Conservation (phyloP, 2,888 invertebrate species). For the Endotricha flammealis region DNA sequence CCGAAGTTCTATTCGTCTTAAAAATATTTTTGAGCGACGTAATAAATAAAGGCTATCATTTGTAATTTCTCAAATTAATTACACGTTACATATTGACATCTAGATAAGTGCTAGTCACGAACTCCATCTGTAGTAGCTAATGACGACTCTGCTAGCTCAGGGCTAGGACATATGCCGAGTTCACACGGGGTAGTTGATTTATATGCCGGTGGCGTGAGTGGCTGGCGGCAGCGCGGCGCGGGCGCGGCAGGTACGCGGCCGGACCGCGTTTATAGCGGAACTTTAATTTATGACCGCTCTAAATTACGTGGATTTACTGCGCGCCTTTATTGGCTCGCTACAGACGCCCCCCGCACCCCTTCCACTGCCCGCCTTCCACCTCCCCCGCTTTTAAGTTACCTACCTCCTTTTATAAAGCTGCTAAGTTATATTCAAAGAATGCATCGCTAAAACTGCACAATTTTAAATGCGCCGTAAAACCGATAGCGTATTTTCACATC, state of each 20-base stretch:
- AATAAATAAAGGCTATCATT: no score
- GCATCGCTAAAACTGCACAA: constrained; percentile 48
- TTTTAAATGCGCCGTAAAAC: constrained; percentile 48
- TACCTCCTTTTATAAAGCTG: constrained; percentile 40
- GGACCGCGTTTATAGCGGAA: constrained; percentile 70
- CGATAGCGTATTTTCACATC: constrained; percentile 33
- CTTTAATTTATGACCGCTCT: constrained; percentile 74
- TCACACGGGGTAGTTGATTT: constrained; percentile 52
- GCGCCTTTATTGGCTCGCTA: constrained; percentile 72
- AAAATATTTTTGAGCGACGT: no score
- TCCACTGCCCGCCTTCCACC: constrained; percentile 39
- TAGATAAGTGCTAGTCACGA: no score
- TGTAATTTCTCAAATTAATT: no score
- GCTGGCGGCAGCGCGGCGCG: constrained; percentile 38
- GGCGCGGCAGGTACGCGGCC: constrained; percentile 64
- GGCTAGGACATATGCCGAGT: constrained; percentile 35
- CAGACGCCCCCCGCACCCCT: constrained; percentile 42
- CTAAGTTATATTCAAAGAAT: constrained; percentile 40
- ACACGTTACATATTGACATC: no score
- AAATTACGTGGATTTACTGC: constrained; percentile 78
- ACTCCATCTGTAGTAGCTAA: no score
- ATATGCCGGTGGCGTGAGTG: constrained; percentile 40
- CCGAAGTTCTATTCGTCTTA: no score
- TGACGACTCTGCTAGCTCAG: constrained; percentile 22
- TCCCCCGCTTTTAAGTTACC: constrained; percentile 42